Percentiles rank a stretch among this genome's conserved stretches.
Evolutionary conservation across 2,797 vertebrate species (phyloP).

Genomic region (Poeciliopsis gracilis): DNA sequence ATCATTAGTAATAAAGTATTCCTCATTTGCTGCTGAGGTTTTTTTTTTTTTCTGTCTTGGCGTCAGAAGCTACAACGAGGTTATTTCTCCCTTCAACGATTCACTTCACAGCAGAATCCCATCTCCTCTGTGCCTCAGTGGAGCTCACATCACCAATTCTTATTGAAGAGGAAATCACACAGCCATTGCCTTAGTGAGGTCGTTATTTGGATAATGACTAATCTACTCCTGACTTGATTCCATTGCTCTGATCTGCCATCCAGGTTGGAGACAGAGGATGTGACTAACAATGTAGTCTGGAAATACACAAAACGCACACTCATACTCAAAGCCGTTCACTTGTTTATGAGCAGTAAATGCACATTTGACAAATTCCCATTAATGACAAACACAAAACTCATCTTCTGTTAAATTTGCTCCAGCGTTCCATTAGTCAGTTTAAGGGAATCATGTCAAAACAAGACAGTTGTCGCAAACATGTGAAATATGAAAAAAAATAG

Average conservation of each 20-base stretch:
- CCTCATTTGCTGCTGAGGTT: constrained; percentile 31
- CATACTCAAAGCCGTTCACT: constrained; percentile 27
- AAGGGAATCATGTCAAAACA: neutral
- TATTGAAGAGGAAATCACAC: constrained; percentile 72
- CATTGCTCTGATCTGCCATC: constrained; percentile 65
- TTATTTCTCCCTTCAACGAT: constrained; percentile 52
- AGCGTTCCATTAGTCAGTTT: neutral
- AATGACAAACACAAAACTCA: neutral
- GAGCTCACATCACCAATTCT: constrained; percentile 72
- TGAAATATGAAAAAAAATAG: neutral
- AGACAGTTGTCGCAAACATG: neutral
- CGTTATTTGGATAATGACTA: constrained; percentile 76
- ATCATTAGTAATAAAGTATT: constrained; percentile 42
- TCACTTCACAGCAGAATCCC: constrained; percentile 66
- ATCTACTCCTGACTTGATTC: constrained; percentile 67
- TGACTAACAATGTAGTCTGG: constrained; percentile 72
- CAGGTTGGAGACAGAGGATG: constrained; percentile 69
- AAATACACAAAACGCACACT: constrained; percentile 34
- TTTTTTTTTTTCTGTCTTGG: constrained; percentile 19
- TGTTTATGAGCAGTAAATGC: constrained; percentile 38
- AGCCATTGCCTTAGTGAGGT: constrained; percentile 57
- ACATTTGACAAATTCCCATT: constrained; percentile 21
- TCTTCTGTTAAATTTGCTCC: neutral
- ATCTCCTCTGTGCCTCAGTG: constrained; percentile 62
- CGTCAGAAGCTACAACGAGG: constrained; percentile 34